Evolutionary conservation across 1,140 invertebrate genomes (phyloP).

Genomic region (Temnothorax longispinosus): DNA sequence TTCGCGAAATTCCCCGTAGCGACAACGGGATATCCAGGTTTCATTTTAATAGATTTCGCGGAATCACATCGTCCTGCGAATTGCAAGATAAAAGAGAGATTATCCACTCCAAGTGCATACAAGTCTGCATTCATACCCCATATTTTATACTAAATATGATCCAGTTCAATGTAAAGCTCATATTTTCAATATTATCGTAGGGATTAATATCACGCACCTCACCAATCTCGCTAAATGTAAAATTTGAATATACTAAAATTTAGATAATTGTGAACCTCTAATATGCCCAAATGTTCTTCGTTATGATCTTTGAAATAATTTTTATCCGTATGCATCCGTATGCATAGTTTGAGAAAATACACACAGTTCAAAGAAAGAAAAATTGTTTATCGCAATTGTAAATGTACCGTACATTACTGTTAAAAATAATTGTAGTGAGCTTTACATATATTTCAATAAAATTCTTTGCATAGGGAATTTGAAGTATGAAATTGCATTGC

Average conservation of each 20-base stretch:
- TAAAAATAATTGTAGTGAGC: background rate
- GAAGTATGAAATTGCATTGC: constrained; percentile 19
- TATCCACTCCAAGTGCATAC: constrained; percentile 2
- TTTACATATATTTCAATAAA: background rate
- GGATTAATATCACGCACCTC: background rate
- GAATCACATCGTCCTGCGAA: background rate
- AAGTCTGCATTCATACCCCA: background rate
- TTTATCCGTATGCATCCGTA: background rate
- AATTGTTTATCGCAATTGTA: background rate
- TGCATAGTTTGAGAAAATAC: background rate
- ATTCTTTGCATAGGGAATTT: constrained; percentile 2
- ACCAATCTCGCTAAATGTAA: background rate
- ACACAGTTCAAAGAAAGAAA: background rate
- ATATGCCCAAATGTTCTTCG: background rate
- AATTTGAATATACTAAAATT: background rate
- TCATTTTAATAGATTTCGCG: constrained; percentile 44
- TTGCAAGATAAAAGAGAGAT: constrained; percentile 16
- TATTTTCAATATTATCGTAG: background rate
- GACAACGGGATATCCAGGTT: background rate
- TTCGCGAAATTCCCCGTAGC: constrained; percentile 16
- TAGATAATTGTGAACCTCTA: background rate
- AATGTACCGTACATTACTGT: background rate
- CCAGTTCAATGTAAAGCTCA: background rate
- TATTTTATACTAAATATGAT: constrained; percentile 24
- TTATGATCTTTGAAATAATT: background rate